These are phyloP conservation scores for Neosilurus mollespiculum DNA, from an alignment of 2,797 vertebrate genomes.

Conservation along the genomic window DNA sequence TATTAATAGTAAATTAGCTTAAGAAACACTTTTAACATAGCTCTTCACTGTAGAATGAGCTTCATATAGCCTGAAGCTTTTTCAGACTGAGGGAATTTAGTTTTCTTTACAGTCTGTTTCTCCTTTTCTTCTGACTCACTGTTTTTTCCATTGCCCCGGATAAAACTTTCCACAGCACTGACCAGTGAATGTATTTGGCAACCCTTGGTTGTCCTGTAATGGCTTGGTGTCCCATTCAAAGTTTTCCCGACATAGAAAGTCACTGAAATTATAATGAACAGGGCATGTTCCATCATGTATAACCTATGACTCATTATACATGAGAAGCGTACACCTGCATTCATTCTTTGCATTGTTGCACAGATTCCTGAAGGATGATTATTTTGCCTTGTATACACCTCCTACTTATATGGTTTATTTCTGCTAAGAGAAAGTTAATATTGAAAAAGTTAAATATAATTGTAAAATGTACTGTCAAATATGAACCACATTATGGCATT, in stretches of 20 bases:
- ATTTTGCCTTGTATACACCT: not conserved
- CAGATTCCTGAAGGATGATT: not conserved
- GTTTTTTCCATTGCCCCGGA: constrained; percentile 4
- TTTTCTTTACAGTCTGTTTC: not conserved
- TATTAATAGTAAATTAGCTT: not conserved
- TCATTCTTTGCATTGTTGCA: not conserved
- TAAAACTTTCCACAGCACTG: not conserved
- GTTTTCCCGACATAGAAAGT: not conserved
- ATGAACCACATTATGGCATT: not conserved
- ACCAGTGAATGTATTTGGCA: not conserved
- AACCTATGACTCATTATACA: not conserved
- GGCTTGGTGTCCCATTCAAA: not conserved
- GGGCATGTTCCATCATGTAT: constrained; percentile 3
- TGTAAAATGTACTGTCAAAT: not conserved
- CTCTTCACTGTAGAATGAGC: not conserved
- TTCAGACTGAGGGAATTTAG: not conserved
- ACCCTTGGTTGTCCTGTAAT: not conserved
- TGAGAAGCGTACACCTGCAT: not conserved
- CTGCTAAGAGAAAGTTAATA: not conserved
- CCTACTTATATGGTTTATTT: not conserved
- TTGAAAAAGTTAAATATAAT: too few species aligned
- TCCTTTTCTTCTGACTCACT: constrained; percentile 12
- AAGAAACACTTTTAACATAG: not conserved
- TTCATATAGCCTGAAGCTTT: not conserved
- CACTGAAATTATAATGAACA: not conserved